Percentiles rank a stretch among this genome's conserved stretches.
Evolutionary conservation across 1,140 invertebrate species (phyloP).

Genomic region (Drosophila santomea): DNA sequence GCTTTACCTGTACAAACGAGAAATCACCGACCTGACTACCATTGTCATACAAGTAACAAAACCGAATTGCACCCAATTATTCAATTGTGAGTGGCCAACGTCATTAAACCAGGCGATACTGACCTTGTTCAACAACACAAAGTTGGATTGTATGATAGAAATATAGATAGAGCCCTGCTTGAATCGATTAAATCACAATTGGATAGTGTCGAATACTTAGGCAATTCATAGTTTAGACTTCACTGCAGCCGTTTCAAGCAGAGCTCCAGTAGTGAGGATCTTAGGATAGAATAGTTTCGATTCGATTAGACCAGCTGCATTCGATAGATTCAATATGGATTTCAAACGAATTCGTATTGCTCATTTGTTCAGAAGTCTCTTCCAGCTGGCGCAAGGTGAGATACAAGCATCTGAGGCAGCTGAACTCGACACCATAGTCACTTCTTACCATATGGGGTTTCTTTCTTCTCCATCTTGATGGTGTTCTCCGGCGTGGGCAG

Average conservation of each 20-base stretch:
- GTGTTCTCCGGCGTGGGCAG: conserved; percentile 84
- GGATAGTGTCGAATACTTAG: not conserved
- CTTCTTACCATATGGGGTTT: conserved; percentile 94
- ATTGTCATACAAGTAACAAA: conserved; percentile 82
- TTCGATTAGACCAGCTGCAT: conserved; percentile 6
- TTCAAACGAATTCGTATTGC: conserved; percentile 35
- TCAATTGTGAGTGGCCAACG: conserved; percentile 62
- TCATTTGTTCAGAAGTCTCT: conserved; percentile 14
- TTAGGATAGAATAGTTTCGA: conserved; percentile 8
- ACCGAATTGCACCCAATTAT: conserved; percentile 64
- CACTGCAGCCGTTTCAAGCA: not conserved
- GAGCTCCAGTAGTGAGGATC: not conserved
- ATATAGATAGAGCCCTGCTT: not conserved
- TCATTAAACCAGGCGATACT: conserved; percentile 12
- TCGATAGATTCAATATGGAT: conserved; percentile 27
- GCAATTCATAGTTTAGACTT: not conserved
- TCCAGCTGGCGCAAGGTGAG: conserved; percentile 8
- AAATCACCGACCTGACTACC: conserved; percentile 74
- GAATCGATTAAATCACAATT: not conserved
- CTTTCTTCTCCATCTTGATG: conserved; percentile 92
- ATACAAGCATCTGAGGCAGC: conserved; percentile 10
- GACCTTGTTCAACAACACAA: conserved; percentile 26
- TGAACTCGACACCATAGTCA: conserved; percentile 14
- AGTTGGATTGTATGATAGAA: not conserved
- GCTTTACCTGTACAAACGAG: conserved; percentile 1